Percentiles rank a stretch among this genome's conserved stretches.
Conservation (phyloP, 2,797 vertebrate genomes). For the Nothura maculosa region DNA sequence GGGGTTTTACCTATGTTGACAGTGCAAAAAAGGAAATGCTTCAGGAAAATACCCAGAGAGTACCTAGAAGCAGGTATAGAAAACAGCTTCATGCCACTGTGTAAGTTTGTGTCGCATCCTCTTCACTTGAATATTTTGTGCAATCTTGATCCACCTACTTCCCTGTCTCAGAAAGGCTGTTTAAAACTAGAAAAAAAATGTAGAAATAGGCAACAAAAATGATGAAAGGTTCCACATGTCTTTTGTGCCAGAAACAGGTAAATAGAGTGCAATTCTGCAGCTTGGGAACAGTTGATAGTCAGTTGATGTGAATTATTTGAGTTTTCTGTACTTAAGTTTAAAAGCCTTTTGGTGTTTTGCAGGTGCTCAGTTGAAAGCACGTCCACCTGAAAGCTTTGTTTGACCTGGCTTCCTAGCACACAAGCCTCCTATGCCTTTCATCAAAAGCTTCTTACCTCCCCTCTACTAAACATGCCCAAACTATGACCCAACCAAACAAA, state of each 20-base stretch:
- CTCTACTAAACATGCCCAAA: neutral
- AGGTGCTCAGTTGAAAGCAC: neutral
- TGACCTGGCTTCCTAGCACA: neutral
- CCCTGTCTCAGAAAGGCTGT: neutral
- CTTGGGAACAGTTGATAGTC: neutral
- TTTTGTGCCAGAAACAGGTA: neutral
- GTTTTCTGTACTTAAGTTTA: neutral
- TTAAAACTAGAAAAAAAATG: neutral
- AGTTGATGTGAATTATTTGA: neutral
- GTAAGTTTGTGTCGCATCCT: neutral
- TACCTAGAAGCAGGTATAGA: neutral
- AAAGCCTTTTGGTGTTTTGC: neutral
- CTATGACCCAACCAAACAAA: neutral
- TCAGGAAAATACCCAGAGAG: neutral
- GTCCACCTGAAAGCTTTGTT: neutral
- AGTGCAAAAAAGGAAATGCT: neutral
- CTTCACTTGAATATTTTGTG: neutral
- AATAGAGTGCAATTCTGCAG: rapidly evolving
- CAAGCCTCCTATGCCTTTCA: neutral
- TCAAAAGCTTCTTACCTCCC: neutral
- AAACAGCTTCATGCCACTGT: neutral
- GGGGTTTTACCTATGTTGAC: neutral
- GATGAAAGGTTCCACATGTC: neutral
- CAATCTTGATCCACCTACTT: neutral
- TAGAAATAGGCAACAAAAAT: neutral